phyloP scores from a whole-genome alignment of 37 sponge, comb jelly and placozoan species.

The Tethya wilhelma region DNA sequence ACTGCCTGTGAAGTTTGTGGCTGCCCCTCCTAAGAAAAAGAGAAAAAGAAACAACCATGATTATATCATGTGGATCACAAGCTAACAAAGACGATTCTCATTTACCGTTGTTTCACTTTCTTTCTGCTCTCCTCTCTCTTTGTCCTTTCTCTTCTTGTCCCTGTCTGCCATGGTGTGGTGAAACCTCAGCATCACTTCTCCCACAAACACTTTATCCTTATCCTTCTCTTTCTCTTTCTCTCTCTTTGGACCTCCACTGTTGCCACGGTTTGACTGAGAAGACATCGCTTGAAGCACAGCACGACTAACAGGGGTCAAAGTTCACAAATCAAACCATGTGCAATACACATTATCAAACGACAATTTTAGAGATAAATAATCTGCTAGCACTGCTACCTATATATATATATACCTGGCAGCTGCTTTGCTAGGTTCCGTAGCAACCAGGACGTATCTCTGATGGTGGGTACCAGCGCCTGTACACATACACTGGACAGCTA shows the following conservation, averaged over 20 bases:
- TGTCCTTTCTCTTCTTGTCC: background rate
- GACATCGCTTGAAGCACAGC: constrained; percentile 24
- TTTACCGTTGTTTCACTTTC: background rate
- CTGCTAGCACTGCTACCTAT: background rate
- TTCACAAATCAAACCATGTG: background rate
- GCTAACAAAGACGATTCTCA: background rate
- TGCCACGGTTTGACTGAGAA: background rate
- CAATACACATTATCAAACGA: background rate
- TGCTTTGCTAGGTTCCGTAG: constrained; percentile 33
- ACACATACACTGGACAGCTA: constrained; percentile 65
- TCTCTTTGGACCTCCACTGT: background rate
- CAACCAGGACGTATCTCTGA: constrained; percentile 65
- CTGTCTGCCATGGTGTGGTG: constrained; percentile 29
- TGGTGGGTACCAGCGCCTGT: constrained; percentile 53
- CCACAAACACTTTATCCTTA: constrained; percentile 23
- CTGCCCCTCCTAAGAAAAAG: no score
- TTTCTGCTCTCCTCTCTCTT: background rate
- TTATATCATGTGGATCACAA: no score
- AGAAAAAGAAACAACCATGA: no score
- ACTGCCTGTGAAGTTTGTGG: no score
- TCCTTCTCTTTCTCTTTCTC: background rate
- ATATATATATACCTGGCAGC: constrained; percentile 21
- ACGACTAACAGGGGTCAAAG: background rate
- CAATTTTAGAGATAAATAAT: background rate
- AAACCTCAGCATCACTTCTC: constrained; percentile 57